Base-by-base conservation (phyloP, 2,113 vertebrate genomes). In the Poecile atricapillus region DNA sequence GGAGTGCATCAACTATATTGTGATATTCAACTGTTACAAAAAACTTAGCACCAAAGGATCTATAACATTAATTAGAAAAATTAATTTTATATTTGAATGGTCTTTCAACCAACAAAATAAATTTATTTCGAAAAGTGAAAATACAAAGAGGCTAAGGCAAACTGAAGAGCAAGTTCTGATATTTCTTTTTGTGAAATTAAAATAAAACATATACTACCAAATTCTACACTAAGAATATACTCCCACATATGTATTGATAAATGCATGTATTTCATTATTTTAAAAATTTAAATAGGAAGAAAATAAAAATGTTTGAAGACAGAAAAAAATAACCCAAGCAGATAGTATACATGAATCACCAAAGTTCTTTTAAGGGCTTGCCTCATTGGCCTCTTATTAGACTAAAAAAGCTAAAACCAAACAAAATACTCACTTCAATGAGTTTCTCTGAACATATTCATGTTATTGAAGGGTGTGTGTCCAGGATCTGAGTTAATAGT, bases 41-140 rank as follows among this genome's bases (percentile, higher is more conserved):
- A 96, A 94, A 56, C 76, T 69, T 52, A 13, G 60, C 44, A 55
- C 27, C 41, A 47, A 49, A 80, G 13, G 28, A 83, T 64, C 14
- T 47, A 63, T 79, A 74, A 50, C 33, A 44, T 55, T 96, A 95
- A 97, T 97, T 95, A 89, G 78, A 74, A 96, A 95, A 96, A 94
- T 56, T 62, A 59, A 15, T 44, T 60, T 53, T 30, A 31, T 64
- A 49, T 94, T 62, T 74, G 65, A 94, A 70, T 90, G 31, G 52
- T 49, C 63, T 80, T 75, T 80, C 5, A 2, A 70, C 41, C 9
- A 8, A 4, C 39, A 69, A 82, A 55, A 56, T 50, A 35, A 58
- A 67, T 81, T 64, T 35, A 25, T 31, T 79, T 59, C 62, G n/a
- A 17, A 46, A 53, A n/a, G 16, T 19, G 20, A 68, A 95, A 94